Conservation (phyloP, 2,888 invertebrate species). For the Thymelicus lineola region DNA sequence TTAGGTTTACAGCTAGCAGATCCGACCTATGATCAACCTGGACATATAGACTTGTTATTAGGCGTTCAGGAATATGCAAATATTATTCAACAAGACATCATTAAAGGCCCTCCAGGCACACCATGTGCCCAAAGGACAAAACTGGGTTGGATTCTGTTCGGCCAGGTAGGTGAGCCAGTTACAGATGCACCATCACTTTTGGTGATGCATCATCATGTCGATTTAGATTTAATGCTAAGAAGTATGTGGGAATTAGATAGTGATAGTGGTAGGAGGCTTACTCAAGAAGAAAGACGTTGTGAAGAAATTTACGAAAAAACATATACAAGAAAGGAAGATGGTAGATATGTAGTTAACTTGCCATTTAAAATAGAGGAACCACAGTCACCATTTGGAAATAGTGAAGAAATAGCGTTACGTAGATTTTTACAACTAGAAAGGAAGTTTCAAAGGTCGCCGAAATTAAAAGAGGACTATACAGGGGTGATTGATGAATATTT, state of each 20-base stretch:
- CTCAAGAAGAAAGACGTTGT: slow-evolving; percentile 44
- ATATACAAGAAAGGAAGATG: slow-evolving; percentile 18
- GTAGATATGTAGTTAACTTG: slow-evolving; percentile 45
- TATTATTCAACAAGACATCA: no score
- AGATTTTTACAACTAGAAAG: slow-evolving; percentile 45
- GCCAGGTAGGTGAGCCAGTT: background rate
- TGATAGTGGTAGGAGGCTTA: slow-evolving; percentile 29
- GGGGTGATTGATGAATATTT: slow-evolving; percentile 27
- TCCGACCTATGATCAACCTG: slow-evolving; percentile 29
- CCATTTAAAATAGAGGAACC: slow-evolving; percentile 38
- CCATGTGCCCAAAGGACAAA: slow-evolving; percentile 24
- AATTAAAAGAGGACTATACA: slow-evolving; percentile 21
- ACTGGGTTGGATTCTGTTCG: slow-evolving; percentile 32
- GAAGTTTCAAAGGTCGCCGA: slow-evolving; percentile 34
- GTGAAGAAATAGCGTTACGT: slow-evolving; percentile 44
- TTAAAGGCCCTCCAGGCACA: no score
- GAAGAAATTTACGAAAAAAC: no score
- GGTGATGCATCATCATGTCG: background rate
- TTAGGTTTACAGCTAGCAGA: no score
- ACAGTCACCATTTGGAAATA: slow-evolving; percentile 39
- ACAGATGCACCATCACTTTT: slow-evolving; percentile 38
- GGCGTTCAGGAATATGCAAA: slow-evolving; percentile 41
- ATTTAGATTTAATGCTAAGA: no score
- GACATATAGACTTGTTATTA: slow-evolving; percentile 45
- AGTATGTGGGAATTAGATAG: no score